A percentile compares a stretch with the other conserved stretches of the same genome.
Evolutionary conservation across 2,797 vertebrate species (phyloP).

Genomic region (Coreius guichenoti): DNA sequence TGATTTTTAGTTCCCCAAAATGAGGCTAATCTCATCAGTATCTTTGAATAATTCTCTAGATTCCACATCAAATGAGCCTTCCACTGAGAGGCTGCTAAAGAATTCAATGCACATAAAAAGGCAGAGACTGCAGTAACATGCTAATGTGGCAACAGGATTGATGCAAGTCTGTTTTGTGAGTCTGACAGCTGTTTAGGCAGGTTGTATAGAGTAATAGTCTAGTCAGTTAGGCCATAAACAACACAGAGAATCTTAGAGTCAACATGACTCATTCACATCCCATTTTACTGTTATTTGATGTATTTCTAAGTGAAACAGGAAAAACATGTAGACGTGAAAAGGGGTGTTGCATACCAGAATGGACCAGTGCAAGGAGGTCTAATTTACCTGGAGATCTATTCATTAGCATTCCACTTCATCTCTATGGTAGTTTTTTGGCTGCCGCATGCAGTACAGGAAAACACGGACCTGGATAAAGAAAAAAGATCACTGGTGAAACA

Average conservation of each 20-base stretch:
- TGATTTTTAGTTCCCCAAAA: neutral
- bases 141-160: conserved; percentile 41
- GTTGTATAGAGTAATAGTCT: conserved; percentile 13
- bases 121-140: conserved; percentile 12
- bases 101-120: conserved; percentile 48
- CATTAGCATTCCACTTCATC: neutral
- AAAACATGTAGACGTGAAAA: neutral
- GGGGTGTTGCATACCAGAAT: neutral
- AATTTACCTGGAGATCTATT: conserved; percentile 13
- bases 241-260: conserved; percentile 10
- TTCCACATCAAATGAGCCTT: conserved; percentile 26
- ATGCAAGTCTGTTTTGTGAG: conserved; percentile 22
- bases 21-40: neutral
- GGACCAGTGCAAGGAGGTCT: neutral
- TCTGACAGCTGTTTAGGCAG: conserved; percentile 35
- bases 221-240: conserved; percentile 18
- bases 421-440: neutral
- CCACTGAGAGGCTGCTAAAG: conserved; percentile 8
- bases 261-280: neutral
- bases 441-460: neutral
- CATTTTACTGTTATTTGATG: conserved; percentile 1
- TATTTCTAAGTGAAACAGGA: neutral
- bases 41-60: conserved; percentile 18
- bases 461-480: neutral
- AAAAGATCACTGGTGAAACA: neutral